phyloP scores from a whole-genome alignment of 1,140 invertebrate genomes.

The Drosophila auraria region DNA sequence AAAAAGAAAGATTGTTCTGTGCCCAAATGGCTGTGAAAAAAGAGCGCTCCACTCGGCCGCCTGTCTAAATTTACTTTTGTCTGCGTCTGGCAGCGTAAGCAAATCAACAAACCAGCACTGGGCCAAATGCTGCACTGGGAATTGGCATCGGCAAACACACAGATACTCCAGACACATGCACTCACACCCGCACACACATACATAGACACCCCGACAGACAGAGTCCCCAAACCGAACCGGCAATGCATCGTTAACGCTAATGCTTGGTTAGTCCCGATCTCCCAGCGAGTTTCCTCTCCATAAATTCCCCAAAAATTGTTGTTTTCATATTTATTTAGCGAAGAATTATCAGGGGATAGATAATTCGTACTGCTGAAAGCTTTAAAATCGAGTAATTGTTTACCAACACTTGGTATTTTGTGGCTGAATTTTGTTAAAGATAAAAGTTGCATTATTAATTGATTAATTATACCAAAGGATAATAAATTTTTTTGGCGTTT shows the following conservation, averaged over 20 bases:
- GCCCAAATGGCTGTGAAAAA: constrained; percentile 77
- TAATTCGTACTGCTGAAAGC: constrained; percentile 19
- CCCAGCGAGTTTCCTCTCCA: neutral
- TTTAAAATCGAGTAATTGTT: constrained; percentile 10
- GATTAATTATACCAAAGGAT: neutral
- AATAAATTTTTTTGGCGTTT: neutral
- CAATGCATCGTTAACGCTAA: constrained; percentile 53
- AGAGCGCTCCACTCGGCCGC: constrained; percentile 8
- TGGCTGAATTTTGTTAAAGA: neutral
- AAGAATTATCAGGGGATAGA: neutral
- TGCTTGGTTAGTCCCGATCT: constrained; percentile 32
- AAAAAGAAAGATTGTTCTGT: constrained; percentile 58
- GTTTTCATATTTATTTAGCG: constrained; percentile 24
- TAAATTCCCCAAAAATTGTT: constrained; percentile 8
- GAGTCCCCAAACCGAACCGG: constrained; percentile 5
- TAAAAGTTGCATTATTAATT: constrained; percentile 1
- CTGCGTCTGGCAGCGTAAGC: constrained; percentile 71
- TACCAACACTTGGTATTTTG: neutral
- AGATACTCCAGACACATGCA: constrained; percentile 18
- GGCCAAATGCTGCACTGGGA: constrained; percentile 72
- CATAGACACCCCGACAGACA: constrained; percentile 6
- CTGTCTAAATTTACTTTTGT: constrained; percentile 68
- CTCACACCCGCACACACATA: neutral
- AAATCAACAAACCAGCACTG: constrained; percentile 71
- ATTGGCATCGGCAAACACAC: constrained; percentile 51